A percentile compares a stretch with the other conserved stretches of the same genome.
Conservation (phyloP, 2,797 vertebrate species). For the Paratrypauchen microcephalus region DNA sequence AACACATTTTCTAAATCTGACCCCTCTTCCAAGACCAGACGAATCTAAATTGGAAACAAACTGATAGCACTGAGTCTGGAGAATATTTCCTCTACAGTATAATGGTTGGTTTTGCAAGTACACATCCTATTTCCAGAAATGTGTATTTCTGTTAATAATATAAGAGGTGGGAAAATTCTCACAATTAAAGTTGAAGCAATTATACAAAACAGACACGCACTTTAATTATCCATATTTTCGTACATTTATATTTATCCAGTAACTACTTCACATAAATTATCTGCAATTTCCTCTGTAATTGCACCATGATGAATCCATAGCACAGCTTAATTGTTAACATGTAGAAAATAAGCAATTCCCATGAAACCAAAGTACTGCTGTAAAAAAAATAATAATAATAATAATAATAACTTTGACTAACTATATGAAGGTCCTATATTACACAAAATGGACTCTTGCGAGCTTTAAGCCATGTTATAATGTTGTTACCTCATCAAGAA, state of each 20-base stretch:
- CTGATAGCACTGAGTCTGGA: background rate
- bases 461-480: too few relatives aligned
- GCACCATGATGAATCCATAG: constrained; percentile 21
- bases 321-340: constrained; percentile 24
- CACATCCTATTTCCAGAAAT: background rate
- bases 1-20: background rate
- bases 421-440: too few relatives aligned
- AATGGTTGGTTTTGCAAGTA: background rate
- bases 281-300: constrained; percentile 19
- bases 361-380: background rate
- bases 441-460: too few relatives aligned
- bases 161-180: constrained; percentile 22
- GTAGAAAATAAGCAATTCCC: constrained; percentile 24
- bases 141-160: background rate
- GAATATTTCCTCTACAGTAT: background rate
- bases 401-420: background rate
- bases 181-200: constrained; percentile 1
- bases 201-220: constrained; percentile 13
- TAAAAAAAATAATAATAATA: constrained; percentile 22
- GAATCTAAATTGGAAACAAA: background rate
- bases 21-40: background rate
- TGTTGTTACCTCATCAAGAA: too few relatives aligned
- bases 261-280: constrained; percentile 25
- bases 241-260: constrained; percentile 6
- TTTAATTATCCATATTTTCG: constrained; percentile 16